These are phyloP conservation scores for Proales similis DNA, from an alignment of 1,140 invertebrate genomes.

Conservation along the genomic window DNA sequence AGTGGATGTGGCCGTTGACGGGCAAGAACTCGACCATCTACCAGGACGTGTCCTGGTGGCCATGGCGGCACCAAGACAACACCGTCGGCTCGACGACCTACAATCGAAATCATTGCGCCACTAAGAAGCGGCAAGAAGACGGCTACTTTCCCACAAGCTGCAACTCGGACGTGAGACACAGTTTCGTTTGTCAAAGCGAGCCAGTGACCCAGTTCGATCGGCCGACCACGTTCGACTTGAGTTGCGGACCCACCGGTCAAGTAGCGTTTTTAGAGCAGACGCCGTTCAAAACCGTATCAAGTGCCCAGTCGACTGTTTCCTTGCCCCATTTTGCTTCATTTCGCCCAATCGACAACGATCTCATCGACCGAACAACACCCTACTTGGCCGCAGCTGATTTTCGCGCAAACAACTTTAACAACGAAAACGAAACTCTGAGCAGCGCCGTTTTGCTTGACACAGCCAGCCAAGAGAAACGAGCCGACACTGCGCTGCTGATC, in stretches of 20 bases:
- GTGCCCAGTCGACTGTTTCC: constrained; percentile 3
- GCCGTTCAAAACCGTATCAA: too few species aligned
- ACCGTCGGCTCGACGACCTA: neutral
- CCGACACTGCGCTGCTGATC: constrained; percentile 1
- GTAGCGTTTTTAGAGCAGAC: too few species aligned
- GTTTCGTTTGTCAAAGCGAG: constrained; percentile 32
- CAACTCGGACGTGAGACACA: constrained; percentile 10
- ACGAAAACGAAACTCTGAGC: too few species aligned
- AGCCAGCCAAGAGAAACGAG: constrained; percentile 6
- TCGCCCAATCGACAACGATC: too few species aligned
- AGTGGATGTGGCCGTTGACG: constrained; percentile 37
- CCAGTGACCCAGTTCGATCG: too few species aligned
- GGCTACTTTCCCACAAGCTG: constrained; percentile 29
- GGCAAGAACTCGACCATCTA: constrained; percentile 29
- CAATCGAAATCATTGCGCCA: constrained; percentile 9
- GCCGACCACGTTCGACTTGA: too few species aligned
- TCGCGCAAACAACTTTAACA: too few species aligned
- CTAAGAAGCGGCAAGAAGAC: constrained; percentile 20
- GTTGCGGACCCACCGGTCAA: too few species aligned
- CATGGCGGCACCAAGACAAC: neutral
- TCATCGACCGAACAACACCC: too few species aligned
- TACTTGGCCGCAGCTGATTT: too few species aligned
- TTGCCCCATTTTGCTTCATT: too few species aligned
- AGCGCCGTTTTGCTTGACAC: too few species aligned
- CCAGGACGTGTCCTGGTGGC: constrained; percentile 36